Evolutionary conservation across 2,797 vertebrate species (phyloP).

Genomic region (Phoeniculus purpureus): DNA sequence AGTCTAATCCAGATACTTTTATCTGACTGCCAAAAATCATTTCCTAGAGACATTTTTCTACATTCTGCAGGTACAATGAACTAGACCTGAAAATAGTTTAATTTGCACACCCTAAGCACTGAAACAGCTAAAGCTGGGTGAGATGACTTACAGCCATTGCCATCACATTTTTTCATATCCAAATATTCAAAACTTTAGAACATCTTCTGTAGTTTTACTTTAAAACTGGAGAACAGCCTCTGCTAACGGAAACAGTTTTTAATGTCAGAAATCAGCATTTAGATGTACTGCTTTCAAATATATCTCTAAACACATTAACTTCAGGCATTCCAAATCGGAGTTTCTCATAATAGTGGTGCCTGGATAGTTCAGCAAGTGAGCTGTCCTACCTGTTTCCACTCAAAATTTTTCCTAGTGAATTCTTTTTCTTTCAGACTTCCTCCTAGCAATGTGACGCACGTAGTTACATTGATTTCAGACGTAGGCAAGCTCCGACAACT

Average conservation of each 20-base stretch:
- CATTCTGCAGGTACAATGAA: background rate
- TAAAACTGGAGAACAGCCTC: background rate
- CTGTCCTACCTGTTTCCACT: background rate
- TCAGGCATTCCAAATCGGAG: background rate
- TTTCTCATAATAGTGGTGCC: background rate
- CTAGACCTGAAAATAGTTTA: background rate
- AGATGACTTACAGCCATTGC: background rate
- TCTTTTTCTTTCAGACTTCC: background rate
- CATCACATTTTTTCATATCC: background rate
- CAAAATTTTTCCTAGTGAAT: background rate
- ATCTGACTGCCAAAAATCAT: background rate
- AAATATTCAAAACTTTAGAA: background rate
- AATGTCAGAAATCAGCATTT: background rate
- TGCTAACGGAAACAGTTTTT: background rate
- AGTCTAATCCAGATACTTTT: background rate
- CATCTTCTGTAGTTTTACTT: background rate
- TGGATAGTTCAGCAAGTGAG: background rate
- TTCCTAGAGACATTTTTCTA: background rate
- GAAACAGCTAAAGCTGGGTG: background rate
- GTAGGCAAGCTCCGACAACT: background rate
- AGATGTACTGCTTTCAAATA: background rate
- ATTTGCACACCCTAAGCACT: background rate
- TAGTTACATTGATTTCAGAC: background rate
- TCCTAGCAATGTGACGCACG: background rate
- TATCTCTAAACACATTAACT: background rate